phyloP scores from a whole-genome alignment of 2,797 vertebrate genomes.

The Mormyrops boulengeri region DNA sequence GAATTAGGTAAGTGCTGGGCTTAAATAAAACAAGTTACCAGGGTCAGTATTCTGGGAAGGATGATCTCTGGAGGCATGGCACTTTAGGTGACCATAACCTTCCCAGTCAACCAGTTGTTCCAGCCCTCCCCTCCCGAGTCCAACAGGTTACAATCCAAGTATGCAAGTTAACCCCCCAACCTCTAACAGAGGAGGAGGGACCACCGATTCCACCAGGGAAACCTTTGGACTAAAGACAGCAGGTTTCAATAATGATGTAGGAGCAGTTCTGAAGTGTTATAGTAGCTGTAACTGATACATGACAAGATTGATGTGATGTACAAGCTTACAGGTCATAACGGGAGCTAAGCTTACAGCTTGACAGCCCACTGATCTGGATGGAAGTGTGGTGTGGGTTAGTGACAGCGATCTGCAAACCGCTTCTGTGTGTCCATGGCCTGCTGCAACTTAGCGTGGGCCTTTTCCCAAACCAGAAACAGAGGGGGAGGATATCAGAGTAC shows the following conservation, averaged over 20 bases:
- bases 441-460: neutral
- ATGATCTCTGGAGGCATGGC: neutral
- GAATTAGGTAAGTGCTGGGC: neutral
- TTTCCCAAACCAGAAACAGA: neutral
- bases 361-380: neutral
- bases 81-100: neutral
- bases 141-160: neutral
- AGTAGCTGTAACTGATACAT: neutral
- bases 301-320: neutral
- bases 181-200: neutral
- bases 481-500: neutral
- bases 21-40: neutral
- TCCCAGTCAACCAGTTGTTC: neutral
- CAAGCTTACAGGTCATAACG: neutral
- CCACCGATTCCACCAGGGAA: neutral
- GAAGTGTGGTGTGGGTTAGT: neutral
- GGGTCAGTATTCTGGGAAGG: neutral
- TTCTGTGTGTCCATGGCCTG: neutral
- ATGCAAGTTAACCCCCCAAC: neutral
- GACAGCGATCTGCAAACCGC: neutral
- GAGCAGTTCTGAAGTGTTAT: neutral
- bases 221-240: neutral
- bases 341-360: neutral
- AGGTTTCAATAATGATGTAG: neutral
- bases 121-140: neutral